phyloP scores from a whole-genome alignment of 2,113 vertebrate species.

The Equus przewalskii region DNA sequence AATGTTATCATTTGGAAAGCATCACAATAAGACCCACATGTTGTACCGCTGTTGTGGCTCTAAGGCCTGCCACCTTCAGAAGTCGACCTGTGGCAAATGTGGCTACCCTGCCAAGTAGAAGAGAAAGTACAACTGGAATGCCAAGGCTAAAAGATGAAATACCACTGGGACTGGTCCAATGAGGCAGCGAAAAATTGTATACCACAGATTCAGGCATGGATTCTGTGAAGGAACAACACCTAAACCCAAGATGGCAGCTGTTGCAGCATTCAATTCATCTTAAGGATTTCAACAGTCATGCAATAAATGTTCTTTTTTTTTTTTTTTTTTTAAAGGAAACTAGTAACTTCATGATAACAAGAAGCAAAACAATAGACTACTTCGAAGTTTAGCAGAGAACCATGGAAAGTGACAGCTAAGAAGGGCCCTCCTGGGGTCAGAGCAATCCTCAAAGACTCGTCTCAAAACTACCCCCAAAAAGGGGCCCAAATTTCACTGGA shows the following conservation, averaged over 20 bases:
- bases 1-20: constrained; percentile 95
- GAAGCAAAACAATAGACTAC: neutral
- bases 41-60: constrained; percentile 94
- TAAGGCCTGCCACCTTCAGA: constrained; percentile 95
- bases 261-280: constrained; percentile 94
- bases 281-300: constrained; percentile 90
- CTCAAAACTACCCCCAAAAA: too few relatives aligned
- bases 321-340: neutral
- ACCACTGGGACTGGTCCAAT: constrained; percentile 95
- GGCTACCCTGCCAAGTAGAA: too few relatives aligned
- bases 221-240: constrained; percentile 96
- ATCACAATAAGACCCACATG: constrained; percentile 95
- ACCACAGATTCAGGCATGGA: constrained; percentile 96
- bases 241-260: constrained; percentile 93
- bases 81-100: constrained; percentile 60
- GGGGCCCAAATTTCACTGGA: too few relatives aligned
- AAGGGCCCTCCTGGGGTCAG: neutral
- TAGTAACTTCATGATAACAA: neutral
- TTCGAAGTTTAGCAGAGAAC: neutral
- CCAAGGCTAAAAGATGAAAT: constrained; percentile 85
- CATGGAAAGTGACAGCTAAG: neutral
- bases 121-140: too few relatives aligned
- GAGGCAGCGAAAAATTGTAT: constrained; percentile 95
- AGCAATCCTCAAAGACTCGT: too few relatives aligned
- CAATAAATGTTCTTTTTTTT: constrained; percentile 89